Conservation (phyloP, 2,888 invertebrate species). For the Timema cristinae region DNA sequence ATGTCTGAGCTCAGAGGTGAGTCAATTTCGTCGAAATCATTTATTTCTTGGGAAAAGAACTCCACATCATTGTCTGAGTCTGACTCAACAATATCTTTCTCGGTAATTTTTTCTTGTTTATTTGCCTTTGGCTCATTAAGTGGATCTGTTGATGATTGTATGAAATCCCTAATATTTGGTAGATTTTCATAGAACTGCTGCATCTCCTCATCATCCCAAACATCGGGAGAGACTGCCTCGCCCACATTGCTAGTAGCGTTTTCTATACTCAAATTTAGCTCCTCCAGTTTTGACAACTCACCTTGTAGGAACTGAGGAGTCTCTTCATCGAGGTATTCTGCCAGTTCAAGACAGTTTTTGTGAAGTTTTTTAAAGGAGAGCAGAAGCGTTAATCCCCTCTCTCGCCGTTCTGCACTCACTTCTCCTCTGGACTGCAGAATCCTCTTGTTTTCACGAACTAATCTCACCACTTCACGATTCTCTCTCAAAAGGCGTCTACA, state of each 20-base stretch:
- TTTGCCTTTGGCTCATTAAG: not conserved
- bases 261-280: not conserved
- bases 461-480: slow-evolving; percentile 54
- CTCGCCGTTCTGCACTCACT: slow-evolving; percentile 81
- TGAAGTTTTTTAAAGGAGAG: slow-evolving; percentile 72
- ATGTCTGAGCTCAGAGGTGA: slow-evolving; percentile 55
- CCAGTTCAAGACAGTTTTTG: slow-evolving; percentile 71
- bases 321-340: slow-evolving; percentile 80
- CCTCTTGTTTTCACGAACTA: slow-evolving; percentile 74
- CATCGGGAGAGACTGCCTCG: slow-evolving; percentile 30
- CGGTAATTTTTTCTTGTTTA: not conserved
- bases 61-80: slow-evolving; percentile 48
- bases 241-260: slow-evolving; percentile 32
- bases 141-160: not conserved
- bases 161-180: slow-evolving; percentile 83
- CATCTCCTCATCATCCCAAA: slow-evolving; percentile 95
- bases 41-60: slow-evolving; percentile 46
- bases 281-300: slow-evolving; percentile 4
- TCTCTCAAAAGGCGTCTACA: slow-evolving; percentile 71
- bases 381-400: slow-evolving; percentile 74
- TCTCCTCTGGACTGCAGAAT: slow-evolving; percentile 91
- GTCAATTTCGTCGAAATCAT: slow-evolving; percentile 39
- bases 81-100: not conserved
- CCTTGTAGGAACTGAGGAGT: slow-evolving; percentile 60
- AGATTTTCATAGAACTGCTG: slow-evolving; percentile 88